Base-by-base conservation (phyloP, 2,888 invertebrate species). In the Chrysotoxum bicinctum region DNA sequence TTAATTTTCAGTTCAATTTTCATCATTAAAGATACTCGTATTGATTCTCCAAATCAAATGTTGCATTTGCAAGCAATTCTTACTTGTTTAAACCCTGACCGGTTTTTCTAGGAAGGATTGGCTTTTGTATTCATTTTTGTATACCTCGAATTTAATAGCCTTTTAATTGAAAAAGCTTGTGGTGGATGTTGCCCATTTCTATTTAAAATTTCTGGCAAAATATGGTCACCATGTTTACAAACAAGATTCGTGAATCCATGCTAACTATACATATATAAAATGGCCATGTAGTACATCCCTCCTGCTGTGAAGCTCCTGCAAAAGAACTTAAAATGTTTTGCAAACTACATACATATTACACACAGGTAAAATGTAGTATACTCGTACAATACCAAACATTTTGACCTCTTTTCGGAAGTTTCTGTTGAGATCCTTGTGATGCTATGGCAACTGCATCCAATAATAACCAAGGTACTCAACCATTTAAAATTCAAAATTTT, bases 401-500 rank as follows among this genome's bases (percentile, higher is more conserved):
- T 54, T 54, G 30, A 54, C 54, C 54, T 30, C 32, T 54, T 54
- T 54, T 16, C 10, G 16, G 54, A 54, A 16, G 54, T 54, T 54
- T 30, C 8, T 26, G 50, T 50, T 48, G 50, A 50, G 50, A 23
- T 23, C 23, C 26, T 50, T 8, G 3, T 50, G 21, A 37, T 30
- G 35, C 35, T 37, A 37, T 58, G 8, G 43, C 54, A 37, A 54
- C 23, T 45, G 64, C 35, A 72, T 62, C 56, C 45, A 66, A 30
- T 64, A 64, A 40, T 30, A 66, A 48, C 48, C 62, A 72, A 72
- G 62, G 70, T 16, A 37, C 37, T 16, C 64, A 37, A 37, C 37
- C 12, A n/a, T 58, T 69, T 50, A 56, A 77, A 54, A 56, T 14
- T 58, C 58, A 14, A 58, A 58, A 58, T 58, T n/a, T 48, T 64